Conservation (phyloP, 1,140 invertebrate genomes). For the Steinernema feltiae region DNA sequence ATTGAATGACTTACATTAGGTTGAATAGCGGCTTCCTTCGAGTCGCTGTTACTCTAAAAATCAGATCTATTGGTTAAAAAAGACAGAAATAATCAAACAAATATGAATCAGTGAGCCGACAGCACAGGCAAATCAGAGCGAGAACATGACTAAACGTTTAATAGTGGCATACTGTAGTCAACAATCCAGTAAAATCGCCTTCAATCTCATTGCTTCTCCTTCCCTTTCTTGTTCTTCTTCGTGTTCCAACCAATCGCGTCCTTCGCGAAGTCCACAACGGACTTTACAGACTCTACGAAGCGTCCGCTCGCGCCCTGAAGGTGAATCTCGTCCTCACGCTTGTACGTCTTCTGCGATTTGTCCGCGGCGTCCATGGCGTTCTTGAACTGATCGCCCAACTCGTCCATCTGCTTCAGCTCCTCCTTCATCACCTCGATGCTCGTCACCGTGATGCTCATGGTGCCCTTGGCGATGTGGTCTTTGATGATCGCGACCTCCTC, state of each 20-base stretch:
- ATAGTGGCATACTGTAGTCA: too few species aligned
- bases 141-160: too few species aligned
- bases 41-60: too few species aligned
- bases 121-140: too few species aligned
- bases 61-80: too few species aligned
- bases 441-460: not conserved
- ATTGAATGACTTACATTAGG: too few species aligned
- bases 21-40: too few species aligned
- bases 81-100: too few species aligned
- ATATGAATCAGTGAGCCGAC: too few species aligned
- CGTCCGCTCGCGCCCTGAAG: too few species aligned
- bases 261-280: not conserved
- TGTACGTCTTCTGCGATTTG: not conserved
- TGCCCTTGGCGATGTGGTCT: not conserved
- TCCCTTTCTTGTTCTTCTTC: too few species aligned
- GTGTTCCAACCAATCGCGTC: not conserved
- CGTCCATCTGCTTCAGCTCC: not conserved
- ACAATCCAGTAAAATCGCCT: not conserved
- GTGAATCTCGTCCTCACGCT: not conserved
- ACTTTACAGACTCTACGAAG: not conserved
- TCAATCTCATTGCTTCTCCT: not conserved
- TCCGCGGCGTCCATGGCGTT: not conserved
- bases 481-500: not conserved
- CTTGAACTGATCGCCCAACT: not conserved
- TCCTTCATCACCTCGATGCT: not conserved